Conservation (phyloP, 2,113 vertebrate genomes). For the Progne subis region DNA sequence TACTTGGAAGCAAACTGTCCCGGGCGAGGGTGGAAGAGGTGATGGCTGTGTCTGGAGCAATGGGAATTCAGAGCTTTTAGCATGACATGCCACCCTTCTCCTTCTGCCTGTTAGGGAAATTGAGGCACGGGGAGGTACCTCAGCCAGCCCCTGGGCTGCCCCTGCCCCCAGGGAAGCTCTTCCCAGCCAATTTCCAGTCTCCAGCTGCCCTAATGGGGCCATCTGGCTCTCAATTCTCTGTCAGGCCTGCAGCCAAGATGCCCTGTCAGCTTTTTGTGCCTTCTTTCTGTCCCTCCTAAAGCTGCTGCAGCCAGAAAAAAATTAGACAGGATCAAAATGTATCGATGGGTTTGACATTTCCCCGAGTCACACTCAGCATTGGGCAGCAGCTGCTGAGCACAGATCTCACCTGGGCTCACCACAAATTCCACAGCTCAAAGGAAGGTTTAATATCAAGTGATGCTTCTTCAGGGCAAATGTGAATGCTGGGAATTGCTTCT, state of each 20-base stretch:
- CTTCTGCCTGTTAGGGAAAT: neutral
- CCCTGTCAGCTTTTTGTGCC: neutral
- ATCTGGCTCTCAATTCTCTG: neutral
- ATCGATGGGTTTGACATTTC: neutral
- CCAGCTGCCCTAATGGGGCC: neutral
- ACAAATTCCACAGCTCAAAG: neutral
- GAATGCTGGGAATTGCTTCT: neutral
- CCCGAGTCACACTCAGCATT: too few species aligned
- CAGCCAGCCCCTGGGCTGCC: neutral
- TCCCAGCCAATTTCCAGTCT: neutral
- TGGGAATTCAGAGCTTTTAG: neutral
- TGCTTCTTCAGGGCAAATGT: neutral
- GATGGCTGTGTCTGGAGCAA: too few species aligned
- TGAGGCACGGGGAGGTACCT: neutral
- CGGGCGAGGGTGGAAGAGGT: neutral
- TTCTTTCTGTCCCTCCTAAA: neutral
- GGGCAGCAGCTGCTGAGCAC: neutral
- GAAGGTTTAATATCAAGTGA: neutral
- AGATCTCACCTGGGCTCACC: neutral
- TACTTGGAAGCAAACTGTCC: neutral
- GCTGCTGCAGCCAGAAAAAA: neutral
- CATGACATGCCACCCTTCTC: fast-evolving
- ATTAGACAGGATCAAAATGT: too few species aligned
- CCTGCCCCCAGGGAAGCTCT: neutral
- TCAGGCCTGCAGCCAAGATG: neutral